Base-by-base conservation (phyloP, 1,140 invertebrate species). In the Drosophila aff. region DNA sequence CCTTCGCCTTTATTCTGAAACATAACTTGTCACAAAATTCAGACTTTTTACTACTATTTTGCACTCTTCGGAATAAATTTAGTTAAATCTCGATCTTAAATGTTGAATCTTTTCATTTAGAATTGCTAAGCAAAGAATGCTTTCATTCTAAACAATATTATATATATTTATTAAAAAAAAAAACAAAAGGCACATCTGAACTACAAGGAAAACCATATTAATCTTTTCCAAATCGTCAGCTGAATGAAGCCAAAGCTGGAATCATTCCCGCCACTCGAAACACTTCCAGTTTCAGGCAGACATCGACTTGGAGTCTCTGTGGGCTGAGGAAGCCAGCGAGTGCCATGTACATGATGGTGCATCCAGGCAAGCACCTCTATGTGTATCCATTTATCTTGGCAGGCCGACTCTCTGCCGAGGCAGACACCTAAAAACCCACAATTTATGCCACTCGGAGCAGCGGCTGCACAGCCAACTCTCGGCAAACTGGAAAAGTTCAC, bases 401-500 rank as follows among this genome's bases (percentile, higher is more conserved):
- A 53, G 55, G 61, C 68, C 60, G 53, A 67, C 78, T 59, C 52
- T 57, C 40, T 36, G 33, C 33, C 49, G 28, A 33, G 59, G 72
- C 60, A 80, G 84, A 89, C 84, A 89, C 84, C 84, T 81, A 89
- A 89, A 87, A 89, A 89, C 84, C 84, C 84, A 90, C 86, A 90
- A 84, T 81, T 90, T 89, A 84, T 90, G 84, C 84, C 78, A 81
- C 43, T 76, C 75, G 67, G 44, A 79, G 68, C 77, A 76, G 63
- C 76, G 33, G 67, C 52, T 16, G 15, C 33, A 38, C 33, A 10
- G 52, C 18, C 76, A 79, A 58, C 78, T 76, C 63, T 63, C 66
- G 49, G 78, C 67, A 84, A 90, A 90, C 85, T 90, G 85, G 85
- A 90, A 90, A 90, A 65, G 81, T 90, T 85, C 64, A 76, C 61